Percentiles rank a stretch among this genome's conserved stretches.
phyloP scores from a whole-genome alignment of 2,888 invertebrate species.

The Chrysomela aeneicollis region DNA sequence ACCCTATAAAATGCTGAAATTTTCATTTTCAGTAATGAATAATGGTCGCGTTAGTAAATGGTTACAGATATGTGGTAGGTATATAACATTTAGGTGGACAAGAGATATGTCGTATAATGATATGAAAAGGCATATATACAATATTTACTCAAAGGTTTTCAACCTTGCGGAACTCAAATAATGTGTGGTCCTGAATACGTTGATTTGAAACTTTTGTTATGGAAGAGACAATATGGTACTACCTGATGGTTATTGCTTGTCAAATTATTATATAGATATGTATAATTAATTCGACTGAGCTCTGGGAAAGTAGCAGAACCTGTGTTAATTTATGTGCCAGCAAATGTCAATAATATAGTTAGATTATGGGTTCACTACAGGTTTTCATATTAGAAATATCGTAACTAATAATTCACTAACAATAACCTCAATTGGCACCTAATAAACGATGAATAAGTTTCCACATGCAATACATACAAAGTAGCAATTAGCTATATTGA shows the following conservation, averaged over 20 bases:
- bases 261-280: no score
- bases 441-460: not conserved
- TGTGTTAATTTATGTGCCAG: not conserved
- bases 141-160: not conserved
- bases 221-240: not conserved
- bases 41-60: no score
- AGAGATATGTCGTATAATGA: not conserved
- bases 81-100: no score
- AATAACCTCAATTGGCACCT: not conserved
- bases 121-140: not conserved
- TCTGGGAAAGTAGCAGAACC: not conserved
- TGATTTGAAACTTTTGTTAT: not conserved
- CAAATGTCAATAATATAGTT: not conserved
- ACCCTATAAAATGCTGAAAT: no score
- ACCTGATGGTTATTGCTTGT: no score
- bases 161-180: not conserved
- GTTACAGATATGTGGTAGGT: no score
- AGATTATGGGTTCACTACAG: not conserved
- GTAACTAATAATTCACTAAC: not conserved
- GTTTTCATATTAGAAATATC: not conserved
- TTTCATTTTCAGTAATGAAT: no score
- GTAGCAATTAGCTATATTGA: not conserved
- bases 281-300: no score
- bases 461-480: not conserved
- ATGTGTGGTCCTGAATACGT: not conserved